Conservation (phyloP, 2,888 invertebrate species). For the Eubasilissa splendida region DNA sequence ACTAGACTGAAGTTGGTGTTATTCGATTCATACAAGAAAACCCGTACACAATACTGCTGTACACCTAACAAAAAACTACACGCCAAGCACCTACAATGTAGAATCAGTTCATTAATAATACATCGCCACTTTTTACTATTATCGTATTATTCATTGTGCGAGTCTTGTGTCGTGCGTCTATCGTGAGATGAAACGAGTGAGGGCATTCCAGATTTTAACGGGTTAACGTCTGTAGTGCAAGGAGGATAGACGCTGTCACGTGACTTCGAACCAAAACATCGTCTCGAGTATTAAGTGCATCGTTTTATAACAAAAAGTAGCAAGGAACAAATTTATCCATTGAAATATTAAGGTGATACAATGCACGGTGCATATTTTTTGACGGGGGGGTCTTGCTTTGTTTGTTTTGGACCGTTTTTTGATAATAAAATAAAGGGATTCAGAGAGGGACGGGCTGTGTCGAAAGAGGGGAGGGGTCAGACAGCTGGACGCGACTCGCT, state of each 20-base stretch:
- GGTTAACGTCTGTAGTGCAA: constrained; percentile 16
- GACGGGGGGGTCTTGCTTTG: neutral
- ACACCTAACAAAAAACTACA: neutral
- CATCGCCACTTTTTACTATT: neutral
- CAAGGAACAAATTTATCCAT: neutral
- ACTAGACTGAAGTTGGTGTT: constrained; percentile 6
- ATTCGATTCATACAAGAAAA: constrained; percentile 11
- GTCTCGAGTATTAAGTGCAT: neutral
- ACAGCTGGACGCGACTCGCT: constrained; percentile 42
- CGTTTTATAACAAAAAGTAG: neutral
- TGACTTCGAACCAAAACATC: neutral
- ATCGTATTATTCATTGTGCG: neutral
- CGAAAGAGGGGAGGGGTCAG: constrained; percentile 21
- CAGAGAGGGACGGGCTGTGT: constrained; percentile 11
- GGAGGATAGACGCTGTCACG: constrained; percentile 6
- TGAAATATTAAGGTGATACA: neutral
- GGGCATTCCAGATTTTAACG: constrained; percentile 29
- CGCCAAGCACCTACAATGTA: neutral
- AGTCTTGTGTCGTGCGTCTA: neutral
- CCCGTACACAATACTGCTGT: neutral
- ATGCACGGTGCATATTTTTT: neutral
- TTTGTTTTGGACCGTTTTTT: constrained; percentile 15
- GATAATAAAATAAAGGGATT: neutral
- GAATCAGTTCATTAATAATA: neutral
- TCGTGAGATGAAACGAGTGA: constrained; percentile 23